phyloP scores from a whole-genome alignment of 2,888 invertebrate species.

The Reticulitermes lucifugus region DNA sequence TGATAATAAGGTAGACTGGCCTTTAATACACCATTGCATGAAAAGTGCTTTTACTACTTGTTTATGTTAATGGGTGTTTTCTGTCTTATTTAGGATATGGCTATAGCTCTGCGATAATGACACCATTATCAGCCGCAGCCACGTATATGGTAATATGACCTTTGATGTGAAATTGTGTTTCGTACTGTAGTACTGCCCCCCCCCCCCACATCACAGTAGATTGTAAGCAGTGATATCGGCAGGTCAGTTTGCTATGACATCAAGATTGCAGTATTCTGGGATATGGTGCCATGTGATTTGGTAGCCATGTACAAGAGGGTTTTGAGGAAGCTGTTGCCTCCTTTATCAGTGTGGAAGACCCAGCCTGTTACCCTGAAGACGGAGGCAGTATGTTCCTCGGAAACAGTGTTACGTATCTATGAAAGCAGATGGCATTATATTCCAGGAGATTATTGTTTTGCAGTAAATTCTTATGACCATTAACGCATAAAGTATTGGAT shows the following conservation, averaged over 20 bases:
- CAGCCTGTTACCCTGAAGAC: too few relatives aligned
- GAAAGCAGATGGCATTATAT: too few relatives aligned
- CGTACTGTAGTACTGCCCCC: neutral
- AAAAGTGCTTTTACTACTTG: neutral
- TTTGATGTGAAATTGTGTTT: neutral
- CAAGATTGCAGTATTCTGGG: too few relatives aligned
- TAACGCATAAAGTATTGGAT: neutral
- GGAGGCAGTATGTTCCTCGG: too few relatives aligned
- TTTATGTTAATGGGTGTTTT: constrained; percentile 12
- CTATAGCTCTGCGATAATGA: constrained; percentile 42
- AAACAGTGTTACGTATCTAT: too few relatives aligned
- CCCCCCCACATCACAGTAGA: neutral
- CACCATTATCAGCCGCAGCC: constrained; percentile 43
- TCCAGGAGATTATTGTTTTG: too few relatives aligned
- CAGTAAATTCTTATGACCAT: too few relatives aligned
- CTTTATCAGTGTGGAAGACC: too few relatives aligned
- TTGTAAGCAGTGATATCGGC: neutral
- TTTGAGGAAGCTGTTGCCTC: too few relatives aligned
- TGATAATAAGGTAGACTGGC: too few relatives aligned
- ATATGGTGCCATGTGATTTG: too few relatives aligned
- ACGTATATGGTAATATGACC: constrained; percentile 35
- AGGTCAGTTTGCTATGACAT: neutral
- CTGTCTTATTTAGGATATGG: constrained; percentile 28
- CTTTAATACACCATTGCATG: neutral
- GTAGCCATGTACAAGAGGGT: too few relatives aligned